These are phyloP conservation scores for Myotis pilosus DNA, from an alignment of 2,797 vertebrate genomes.

Conservation along the genomic window DNA sequence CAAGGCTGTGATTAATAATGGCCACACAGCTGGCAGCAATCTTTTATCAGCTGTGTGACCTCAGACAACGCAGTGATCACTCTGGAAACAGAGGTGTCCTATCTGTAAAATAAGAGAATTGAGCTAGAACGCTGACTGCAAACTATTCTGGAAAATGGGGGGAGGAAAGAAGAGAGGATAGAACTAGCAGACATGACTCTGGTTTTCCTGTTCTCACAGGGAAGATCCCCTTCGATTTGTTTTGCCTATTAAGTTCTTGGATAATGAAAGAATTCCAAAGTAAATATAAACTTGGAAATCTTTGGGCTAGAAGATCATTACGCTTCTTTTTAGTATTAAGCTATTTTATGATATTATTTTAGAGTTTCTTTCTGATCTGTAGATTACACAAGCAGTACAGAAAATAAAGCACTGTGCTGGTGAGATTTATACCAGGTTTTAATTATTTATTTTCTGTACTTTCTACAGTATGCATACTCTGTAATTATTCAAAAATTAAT, in stretches of 20 bases:
- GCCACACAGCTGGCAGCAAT: not conserved
- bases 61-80: not conserved
- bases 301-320: not conserved
- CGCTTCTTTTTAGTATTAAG: not conserved
- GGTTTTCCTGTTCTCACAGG: not conserved
- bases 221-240: not conserved
- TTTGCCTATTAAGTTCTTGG: not conserved
- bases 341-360: constrained; percentile 4
- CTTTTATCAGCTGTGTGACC: not conserved
- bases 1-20: not conserved
- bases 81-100: not conserved
- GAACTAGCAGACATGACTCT: not conserved
- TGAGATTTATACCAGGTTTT: not conserved
- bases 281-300: not conserved
- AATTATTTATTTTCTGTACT: not conserved
- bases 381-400: not conserved
- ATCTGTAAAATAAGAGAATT: not conserved
- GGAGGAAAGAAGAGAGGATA: not conserved
- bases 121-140: not conserved
- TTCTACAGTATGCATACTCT: not conserved
- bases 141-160: not conserved
- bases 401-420: not conserved
- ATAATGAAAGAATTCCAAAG: constrained; percentile 9
- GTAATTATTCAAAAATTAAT: not conserved
- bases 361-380: not conserved